Conservation (phyloP, 1,140 invertebrate species). For the Elymnias hypermnestra region DNA sequence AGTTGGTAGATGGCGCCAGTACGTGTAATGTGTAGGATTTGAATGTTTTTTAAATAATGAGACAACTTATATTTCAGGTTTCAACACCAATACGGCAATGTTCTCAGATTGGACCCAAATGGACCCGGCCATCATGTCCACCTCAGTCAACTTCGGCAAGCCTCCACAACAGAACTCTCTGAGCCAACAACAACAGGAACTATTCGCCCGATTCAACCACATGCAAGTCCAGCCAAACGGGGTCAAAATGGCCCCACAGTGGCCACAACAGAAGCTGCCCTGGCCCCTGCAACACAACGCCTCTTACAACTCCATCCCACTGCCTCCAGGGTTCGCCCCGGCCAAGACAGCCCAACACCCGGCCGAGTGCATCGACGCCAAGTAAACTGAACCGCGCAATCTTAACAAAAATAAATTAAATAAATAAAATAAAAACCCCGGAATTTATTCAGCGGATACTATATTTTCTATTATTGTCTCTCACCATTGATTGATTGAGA, state of each 20-base stretch:
- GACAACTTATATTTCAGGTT: constrained; percentile 36
- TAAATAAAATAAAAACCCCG: too few species aligned
- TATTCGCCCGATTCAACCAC: constrained; percentile 57
- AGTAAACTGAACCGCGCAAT: constrained; percentile 42
- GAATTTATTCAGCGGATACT: constrained; percentile 28
- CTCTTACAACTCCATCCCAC: constrained; percentile 41
- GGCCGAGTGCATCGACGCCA: constrained; percentile 73
- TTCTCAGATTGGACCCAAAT: constrained; percentile 88
- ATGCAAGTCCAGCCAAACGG: constrained; percentile 41
- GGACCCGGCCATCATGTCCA: constrained; percentile 91
- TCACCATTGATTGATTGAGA: constrained; percentile 69
- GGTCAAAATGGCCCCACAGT: constrained; percentile 24
- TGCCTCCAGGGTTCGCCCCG: constrained; percentile 69
- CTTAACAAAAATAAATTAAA: too few species aligned
- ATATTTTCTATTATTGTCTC: constrained; percentile 56
- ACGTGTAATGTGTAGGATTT: too few species aligned
- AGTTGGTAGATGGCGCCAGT: too few species aligned
- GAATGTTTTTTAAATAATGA: too few species aligned
- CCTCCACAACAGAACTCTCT: constrained; percentile 26
- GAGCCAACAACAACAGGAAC: constrained; percentile 37
- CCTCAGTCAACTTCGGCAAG: constrained; percentile 66
- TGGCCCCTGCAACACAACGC: constrained; percentile 24
- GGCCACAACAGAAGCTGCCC: constrained; percentile 30
- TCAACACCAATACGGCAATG: constrained; percentile 72
- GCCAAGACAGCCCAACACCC: constrained; percentile 52